Evolutionary conservation across 2,797 vertebrate species (phyloP), one percentile per base, ranked within the genome.

Genomic region (Tamandua tetradactyla): DNA sequence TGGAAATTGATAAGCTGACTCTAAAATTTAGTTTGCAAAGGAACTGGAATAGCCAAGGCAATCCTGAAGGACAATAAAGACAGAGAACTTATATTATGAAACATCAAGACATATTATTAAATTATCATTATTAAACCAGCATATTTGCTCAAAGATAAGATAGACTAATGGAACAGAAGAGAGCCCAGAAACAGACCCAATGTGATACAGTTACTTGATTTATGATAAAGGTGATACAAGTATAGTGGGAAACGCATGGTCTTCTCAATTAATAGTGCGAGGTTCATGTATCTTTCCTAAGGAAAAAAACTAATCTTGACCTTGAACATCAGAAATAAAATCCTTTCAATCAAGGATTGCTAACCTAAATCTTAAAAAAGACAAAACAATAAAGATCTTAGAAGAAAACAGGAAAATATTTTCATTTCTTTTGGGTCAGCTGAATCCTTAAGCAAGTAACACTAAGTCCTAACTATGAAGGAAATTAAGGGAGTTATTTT

Each of bases 381-480:
- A 12, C 23, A 27, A 59, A 25, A 87, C n/a, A n/a, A n/a, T n/a
- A n/a, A n/a, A n/a, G n/a, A n/a, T n/a, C n/a, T n/a, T n/a, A n/a
- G n/a, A n/a, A 86, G 75, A 76, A 93, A 93, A 92, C 9, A 87
- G 32, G 23, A 79, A 30, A 64, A 52, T 74, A 47, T 94, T 76
- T 71, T 91, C 80, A 85, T 66, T 59, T 79, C 49, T 93, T 72
- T 82, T 27, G 47, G 49, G 14, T 27, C 85, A 72, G 20, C 27
- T 47, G 68, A 89, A 59, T 87, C 84, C 62, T 62, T 87, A 87
- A 66, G 40, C 27, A 87, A 1, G 32, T 69, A 37, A 62, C 52
- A 83, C 27, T 30, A 71, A 79, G 68, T 17, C n/a, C 7, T 23
- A 93, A 62, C 2, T 14, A 93, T 11, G 20, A 87, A 76, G 42